Evolutionary conservation across 2,797 vertebrate genomes (phyloP).

Genomic region (Artibeus lituratus): DNA sequence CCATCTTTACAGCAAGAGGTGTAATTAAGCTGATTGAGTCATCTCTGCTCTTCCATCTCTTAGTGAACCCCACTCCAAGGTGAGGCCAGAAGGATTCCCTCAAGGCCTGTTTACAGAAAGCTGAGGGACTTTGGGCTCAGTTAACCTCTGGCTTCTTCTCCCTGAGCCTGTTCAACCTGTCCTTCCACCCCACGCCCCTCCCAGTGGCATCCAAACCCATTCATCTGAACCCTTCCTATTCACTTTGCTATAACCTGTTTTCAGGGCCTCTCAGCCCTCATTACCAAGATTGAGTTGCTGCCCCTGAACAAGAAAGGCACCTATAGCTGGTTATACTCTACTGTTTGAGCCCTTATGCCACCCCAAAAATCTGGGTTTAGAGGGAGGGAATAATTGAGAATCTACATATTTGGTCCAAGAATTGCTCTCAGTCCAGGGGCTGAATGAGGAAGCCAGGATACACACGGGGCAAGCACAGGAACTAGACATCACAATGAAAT

Average conservation of each 20-base stretch:
- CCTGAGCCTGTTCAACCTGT: background rate
- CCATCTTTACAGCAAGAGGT: conserved; percentile 14
- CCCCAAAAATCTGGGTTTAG: background rate
- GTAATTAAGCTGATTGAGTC: conserved; percentile 42
- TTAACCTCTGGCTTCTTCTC: background rate
- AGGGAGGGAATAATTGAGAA: background rate
- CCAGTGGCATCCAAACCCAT: background rate
- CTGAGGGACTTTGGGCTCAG: background rate
- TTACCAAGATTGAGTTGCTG: background rate
- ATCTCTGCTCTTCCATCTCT: conserved; percentile 11
- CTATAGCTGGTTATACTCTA: background rate
- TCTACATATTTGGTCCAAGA: background rate
- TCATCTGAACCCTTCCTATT: background rate
- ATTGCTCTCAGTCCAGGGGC: background rate
- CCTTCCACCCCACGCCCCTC: background rate
- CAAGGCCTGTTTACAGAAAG: conserved; percentile 29
- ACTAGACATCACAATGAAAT: background rate
- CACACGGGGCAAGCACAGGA: background rate
- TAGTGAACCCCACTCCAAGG: background rate
- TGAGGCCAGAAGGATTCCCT: background rate
- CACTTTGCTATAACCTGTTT: background rate
- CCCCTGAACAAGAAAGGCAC: background rate
- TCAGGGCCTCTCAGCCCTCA: background rate
- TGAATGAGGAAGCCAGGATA: background rate
- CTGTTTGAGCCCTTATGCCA: background rate